phyloP scores from a whole-genome alignment of 2,888 invertebrate species.

The Agonopterix arenella region DNA sequence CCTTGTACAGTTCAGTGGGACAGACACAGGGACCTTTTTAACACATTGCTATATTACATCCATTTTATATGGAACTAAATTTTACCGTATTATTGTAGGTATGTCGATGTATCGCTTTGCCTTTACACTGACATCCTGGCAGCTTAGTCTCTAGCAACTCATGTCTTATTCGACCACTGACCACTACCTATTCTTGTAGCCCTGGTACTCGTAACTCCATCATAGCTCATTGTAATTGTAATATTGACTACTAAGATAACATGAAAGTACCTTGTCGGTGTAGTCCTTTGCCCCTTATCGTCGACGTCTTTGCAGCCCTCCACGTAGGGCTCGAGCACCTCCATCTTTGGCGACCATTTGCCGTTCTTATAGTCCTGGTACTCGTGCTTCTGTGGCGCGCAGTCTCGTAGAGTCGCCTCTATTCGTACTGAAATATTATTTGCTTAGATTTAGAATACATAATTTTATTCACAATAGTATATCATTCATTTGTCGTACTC shows the following conservation, averaged over 20 bases:
- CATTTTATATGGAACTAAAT: too few species aligned
- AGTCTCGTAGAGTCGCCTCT: conserved; percentile 74
- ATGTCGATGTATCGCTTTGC: too few species aligned
- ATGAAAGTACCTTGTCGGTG: conserved; percentile 75
- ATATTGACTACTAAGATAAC: not conserved
- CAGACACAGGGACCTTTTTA: too few species aligned
- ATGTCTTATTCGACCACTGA: conserved; percentile 20
- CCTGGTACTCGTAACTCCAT: conserved; percentile 79
- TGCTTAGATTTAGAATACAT: too few species aligned
- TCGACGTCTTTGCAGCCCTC: conserved; percentile 82
- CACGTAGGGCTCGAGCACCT: conserved; percentile 82
- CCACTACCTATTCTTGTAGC: conserved; percentile 80
- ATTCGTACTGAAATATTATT: conserved; percentile 7
- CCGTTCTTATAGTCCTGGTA: conserved; percentile 78
- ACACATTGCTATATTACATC: too few species aligned
- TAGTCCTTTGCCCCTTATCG: conserved; percentile 79
- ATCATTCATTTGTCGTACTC: too few species aligned
- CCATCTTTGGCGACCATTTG: conserved; percentile 80
- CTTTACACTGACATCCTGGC: too few species aligned
- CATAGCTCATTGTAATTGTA: not conserved
- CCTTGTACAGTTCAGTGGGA: too few species aligned
- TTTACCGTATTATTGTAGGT: too few species aligned
- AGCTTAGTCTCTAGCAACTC: too few species aligned
- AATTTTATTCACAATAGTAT: too few species aligned
- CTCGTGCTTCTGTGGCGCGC: conserved; percentile 84